A percentile compares a stretch with the other conserved stretches of the same genome.
These are phyloP conservation scores for Pasiphila rectangulata DNA, from an alignment of 2,888 invertebrate species.

Conservation along the genomic window DNA sequence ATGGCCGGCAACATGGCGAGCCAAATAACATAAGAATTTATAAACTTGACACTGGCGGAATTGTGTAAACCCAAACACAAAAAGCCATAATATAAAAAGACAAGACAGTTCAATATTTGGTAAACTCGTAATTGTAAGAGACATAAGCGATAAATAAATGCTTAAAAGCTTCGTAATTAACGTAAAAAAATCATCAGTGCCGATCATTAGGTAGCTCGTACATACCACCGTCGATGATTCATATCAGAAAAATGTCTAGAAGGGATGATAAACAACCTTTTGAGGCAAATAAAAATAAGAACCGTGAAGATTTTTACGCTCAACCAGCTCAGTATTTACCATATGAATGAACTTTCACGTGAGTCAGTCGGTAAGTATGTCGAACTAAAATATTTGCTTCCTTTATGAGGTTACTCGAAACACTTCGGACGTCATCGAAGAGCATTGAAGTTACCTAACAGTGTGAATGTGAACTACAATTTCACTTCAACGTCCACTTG, in stretches of 20 bases:
- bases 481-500: conserved; percentile 20
- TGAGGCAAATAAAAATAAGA: conserved; percentile 31
- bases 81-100: no score
- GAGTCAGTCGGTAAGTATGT: conserved; percentile 66
- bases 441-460: conserved; percentile 20
- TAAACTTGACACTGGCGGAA: no score
- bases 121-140: background rate
- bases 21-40: no score
- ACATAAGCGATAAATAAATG: conserved; percentile 4
- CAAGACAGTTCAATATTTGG: no score
- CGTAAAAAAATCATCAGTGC: background rate
- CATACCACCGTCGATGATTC: conserved; percentile 29
- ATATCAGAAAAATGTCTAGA: conserved; percentile 29
- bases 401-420: conserved; percentile 36
- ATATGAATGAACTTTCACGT: conserved; percentile 59
- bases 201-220: no score
- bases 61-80: no score
- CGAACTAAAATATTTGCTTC: conserved; percentile 53
- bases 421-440: conserved; percentile 37
- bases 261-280: conserved; percentile 32
- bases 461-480: conserved; percentile 18
- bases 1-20: no score
- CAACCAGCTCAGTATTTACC: conserved; percentile 27
- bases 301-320: conserved; percentile 25
- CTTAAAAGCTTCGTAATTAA: conserved; percentile 5